Base-by-base conservation (phyloP, 2,113 vertebrate species). In the Melierax canorus region DNA sequence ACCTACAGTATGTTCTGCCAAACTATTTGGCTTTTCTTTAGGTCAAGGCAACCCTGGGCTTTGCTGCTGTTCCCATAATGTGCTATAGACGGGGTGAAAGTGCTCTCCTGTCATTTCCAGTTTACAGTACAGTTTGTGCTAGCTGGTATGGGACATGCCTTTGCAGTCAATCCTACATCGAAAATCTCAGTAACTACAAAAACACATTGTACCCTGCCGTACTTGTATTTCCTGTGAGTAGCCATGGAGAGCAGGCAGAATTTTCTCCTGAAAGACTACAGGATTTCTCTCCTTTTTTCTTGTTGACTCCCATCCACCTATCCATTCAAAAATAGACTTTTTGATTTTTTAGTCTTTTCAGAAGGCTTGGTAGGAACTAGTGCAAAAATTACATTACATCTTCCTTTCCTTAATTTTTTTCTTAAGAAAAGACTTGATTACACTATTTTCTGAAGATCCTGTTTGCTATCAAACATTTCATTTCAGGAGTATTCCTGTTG, bases 1-100 rank as follows among this genome's bases (percentile, higher is more conserved):
- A 82, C 77, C 90, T 93, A 84, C 93, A 78, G 36, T 45, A 87
- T 75, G 83, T 92, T 91, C 96, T 93, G 97, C 97, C 97, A 97
- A 96, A 97, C 63, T 97, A 97, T 96, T 96, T 96, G 95, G 91
- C 81, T 94, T 97, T 97, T 90, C 94, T 97, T 96, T 97, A 93
- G 95, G 97, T 97, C 97, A 97, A 97, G 90, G 95, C 95, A 97
- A 96, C 94, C 92, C 86, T 92, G 78, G 82, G 86, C 69, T 95
- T 95, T 93, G 82, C 82, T 95, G 96, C 73, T 90, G 87, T 91
- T 93, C 91, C 74, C 92, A 86, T 86, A 91, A 84, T 78, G 90
- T 91, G 84, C 84, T 97, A 26, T 63, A 96, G 93, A 91, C 4
- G 0, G 85, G 81, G 75, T 72, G 73, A 96, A 96, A 96, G 58